These are phyloP conservation scores for Setipinna tenuifilis DNA, from an alignment of 2,797 vertebrate genomes.

Conservation along the genomic window DNA sequence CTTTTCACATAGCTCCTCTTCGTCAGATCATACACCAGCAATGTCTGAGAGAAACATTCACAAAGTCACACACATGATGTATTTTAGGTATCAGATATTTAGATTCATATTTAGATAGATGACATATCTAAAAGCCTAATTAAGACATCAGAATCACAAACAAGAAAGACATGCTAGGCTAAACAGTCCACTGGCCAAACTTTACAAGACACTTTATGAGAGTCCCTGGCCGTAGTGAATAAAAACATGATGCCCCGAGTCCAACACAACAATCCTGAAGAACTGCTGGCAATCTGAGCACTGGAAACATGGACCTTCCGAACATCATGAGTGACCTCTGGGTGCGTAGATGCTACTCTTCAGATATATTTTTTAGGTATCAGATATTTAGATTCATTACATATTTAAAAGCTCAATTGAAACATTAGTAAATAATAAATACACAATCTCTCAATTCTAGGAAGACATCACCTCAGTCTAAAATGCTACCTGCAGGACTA, in stretches of 20 bases:
- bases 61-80: neutral
- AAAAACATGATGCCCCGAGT: no score
- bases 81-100: neutral
- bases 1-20: conserved; percentile 70
- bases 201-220: no score
- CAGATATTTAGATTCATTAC: no score
- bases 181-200: no score
- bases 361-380: no score
- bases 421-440: neutral
- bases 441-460: neutral
- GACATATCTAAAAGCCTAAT: no score
- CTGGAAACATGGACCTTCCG: no score
- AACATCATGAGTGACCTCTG: no score
- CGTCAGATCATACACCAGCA: conserved; percentile 70
- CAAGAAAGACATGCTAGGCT: no score
- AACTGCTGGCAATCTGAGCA: neutral
- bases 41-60: conserved; percentile 50
- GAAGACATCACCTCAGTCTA: neutral
- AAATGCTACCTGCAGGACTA: neutral
- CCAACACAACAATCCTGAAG: neutral
- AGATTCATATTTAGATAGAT: no score
- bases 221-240: no score
- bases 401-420: neutral
- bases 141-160: neutral
- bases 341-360: neutral